Percentiles rank a stretch among this genome's conserved stretches.
These are phyloP conservation scores for Mesorhabditis sp. DNA, from an alignment of 2,888 invertebrate genomes.

Conservation along the genomic window DNA sequence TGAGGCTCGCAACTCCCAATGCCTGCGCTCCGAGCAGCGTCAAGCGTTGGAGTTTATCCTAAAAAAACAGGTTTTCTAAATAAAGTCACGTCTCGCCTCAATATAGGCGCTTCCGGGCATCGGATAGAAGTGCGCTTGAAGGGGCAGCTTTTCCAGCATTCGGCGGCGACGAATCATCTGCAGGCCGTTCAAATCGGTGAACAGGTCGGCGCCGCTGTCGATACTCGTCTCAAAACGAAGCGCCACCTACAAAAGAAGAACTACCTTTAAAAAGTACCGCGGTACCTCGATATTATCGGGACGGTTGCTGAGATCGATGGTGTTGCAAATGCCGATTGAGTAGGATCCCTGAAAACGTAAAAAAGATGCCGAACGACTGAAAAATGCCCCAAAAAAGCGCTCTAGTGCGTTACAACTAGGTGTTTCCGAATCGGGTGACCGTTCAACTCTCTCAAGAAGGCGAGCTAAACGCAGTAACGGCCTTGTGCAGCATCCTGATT, in stretches of 20 bases:
- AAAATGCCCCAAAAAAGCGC: too few species aligned
- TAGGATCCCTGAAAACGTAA: not conserved
- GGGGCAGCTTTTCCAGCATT: constrained; percentile 78
- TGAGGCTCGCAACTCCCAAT: constrained; percentile 77
- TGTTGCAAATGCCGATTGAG: not conserved
- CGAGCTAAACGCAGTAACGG: too few species aligned
- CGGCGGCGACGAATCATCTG: constrained; percentile 81
- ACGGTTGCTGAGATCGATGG: not conserved
- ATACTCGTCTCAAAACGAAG: constrained; percentile 38
- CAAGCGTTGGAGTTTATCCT: constrained; percentile 64
- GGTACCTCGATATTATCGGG: not conserved
- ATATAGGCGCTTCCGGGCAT: constrained; percentile 82
- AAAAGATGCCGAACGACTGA: too few species aligned
- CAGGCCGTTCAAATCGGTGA: constrained; percentile 56
- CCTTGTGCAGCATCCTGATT: too few species aligned
- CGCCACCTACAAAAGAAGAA: constrained; percentile 24
- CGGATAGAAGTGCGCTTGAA: constrained; percentile 95
- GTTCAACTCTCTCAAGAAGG: too few species aligned
- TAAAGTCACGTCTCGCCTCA: constrained; percentile 50
- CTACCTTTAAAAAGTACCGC: not conserved
- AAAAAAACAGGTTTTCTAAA: constrained; percentile 7
- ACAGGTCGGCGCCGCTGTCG: constrained; percentile 62
- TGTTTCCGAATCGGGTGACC: too few species aligned
- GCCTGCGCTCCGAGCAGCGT: constrained; percentile 79
- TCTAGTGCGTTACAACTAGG: too few species aligned